A percentile compares a stretch with the other conserved stretches of the same genome.
Evolutionary conservation across 2,113 vertebrate genomes (phyloP).

Genomic region (Hystrix cristata): DNA sequence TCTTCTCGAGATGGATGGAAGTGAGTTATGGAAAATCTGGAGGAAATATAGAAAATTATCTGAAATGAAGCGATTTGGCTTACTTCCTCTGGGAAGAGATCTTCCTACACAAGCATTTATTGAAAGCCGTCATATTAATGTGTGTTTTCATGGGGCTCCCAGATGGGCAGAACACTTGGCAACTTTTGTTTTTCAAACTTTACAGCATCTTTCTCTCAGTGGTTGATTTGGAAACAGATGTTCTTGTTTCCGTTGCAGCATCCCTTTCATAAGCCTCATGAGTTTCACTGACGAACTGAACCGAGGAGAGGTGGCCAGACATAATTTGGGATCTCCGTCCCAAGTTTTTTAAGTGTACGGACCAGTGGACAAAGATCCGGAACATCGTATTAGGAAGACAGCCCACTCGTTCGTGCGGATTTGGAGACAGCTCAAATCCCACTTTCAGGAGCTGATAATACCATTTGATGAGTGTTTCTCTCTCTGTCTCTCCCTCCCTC

Average conservation of each 20-base stretch:
- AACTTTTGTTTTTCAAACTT: conserved; percentile 21
- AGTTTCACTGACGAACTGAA: neutral
- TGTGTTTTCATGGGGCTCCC: neutral
- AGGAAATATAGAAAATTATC: conserved; percentile 60
- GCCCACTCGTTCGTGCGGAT: no score
- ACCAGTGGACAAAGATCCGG: neutral
- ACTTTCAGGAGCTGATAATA: neutral
- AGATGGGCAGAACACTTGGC: neutral
- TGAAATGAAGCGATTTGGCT: conserved; percentile 27
- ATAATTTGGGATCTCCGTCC: neutral
- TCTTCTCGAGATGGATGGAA: conserved; percentile 19
- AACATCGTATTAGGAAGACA: no score
- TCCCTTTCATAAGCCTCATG: neutral
- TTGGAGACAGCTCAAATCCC: neutral
- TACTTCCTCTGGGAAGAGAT: conserved; percentile 37
- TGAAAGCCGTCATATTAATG: conserved; percentile 43
- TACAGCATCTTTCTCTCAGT: neutral
- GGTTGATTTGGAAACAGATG: neutral
- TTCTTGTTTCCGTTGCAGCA: neutral
- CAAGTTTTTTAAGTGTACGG: neutral
- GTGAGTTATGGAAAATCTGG: conserved; percentile 31
- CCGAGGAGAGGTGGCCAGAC: neutral
- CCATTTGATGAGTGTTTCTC: neutral
- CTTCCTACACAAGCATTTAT: neutral
- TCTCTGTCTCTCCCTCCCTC: neutral